Evolutionary conservation across 2,113 vertebrate species (phyloP).

Genomic region (Percina caprodes): DNA sequence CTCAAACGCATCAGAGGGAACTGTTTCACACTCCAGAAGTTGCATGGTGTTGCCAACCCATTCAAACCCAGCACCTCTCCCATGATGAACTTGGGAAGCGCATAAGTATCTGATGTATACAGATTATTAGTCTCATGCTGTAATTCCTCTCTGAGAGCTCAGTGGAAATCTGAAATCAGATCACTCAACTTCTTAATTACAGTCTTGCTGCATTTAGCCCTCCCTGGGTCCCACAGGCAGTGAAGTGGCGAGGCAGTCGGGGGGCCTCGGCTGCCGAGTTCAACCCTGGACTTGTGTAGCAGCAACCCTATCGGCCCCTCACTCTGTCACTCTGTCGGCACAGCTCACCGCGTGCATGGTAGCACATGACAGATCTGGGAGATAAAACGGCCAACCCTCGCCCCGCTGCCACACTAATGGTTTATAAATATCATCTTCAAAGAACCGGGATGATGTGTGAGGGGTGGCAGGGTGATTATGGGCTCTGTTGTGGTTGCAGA

Average conservation of each 20-base stretch:
- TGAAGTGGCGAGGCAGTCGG: slow-evolving; percentile 25
- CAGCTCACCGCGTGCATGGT: slow-evolving; percentile 43
- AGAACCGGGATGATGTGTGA: slow-evolving; percentile 61
- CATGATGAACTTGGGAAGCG: slow-evolving; percentile 47
- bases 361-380: slow-evolving; percentile 73
- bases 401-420: slow-evolving; percentile 72
- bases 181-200: slow-evolving; percentile 78
- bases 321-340: slow-evolving; percentile 64
- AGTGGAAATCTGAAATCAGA: slow-evolving; percentile 77
- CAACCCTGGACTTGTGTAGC: slow-evolving; percentile 35
- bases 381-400: slow-evolving; percentile 73
- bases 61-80: slow-evolving; percentile 15
- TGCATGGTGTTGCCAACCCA: background rate
- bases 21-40: slow-evolving; percentile 24
- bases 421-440: slow-evolving; percentile 84
- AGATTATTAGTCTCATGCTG: slow-evolving; percentile 65
- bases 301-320: slow-evolving; percentile 38
- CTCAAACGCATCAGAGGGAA: background rate
- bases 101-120: slow-evolving; percentile 45
- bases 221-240: slow-evolving; percentile 53
- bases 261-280: background rate
- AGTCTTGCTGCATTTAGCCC: slow-evolving; percentile 61
- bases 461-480: slow-evolving; percentile 62
- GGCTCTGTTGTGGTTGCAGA: slow-evolving; percentile 69
- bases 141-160: slow-evolving; percentile 69